phyloP scores from a whole-genome alignment of 2,113 vertebrate genomes.

The Bos indicus region DNA sequence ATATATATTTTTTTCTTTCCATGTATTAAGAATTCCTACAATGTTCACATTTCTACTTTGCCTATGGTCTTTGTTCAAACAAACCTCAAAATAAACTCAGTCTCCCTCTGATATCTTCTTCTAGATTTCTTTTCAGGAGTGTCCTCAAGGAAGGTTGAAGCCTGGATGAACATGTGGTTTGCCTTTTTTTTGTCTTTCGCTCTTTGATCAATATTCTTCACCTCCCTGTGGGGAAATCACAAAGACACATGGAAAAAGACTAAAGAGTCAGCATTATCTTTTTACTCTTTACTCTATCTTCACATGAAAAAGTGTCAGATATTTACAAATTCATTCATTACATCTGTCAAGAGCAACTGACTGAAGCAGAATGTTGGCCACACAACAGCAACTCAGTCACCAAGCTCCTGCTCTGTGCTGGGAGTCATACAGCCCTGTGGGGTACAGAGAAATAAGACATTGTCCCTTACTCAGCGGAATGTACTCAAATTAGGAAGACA shows the following conservation, averaged over 20 bases:
- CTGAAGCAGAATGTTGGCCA: not conserved
- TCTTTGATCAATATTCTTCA: not conserved
- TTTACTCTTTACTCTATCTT: not conserved
- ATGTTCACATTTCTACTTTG: not conserved
- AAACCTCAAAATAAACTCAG: not conserved
- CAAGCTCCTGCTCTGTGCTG: not conserved
- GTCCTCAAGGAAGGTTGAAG: rapidly evolving
- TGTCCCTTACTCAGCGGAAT: not conserved
- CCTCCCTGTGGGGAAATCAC: slow-evolving; percentile 10
- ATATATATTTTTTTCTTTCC: not conserved
- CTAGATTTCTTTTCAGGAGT: rapidly evolving
- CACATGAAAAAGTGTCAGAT: not conserved
- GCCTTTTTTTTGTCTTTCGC: not conserved
- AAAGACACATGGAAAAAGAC: not conserved
- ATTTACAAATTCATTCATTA: not conserved
- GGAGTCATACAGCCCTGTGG: not conserved
- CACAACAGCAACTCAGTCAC: not conserved
- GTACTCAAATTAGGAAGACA: not conserved
- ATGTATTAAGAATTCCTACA: not conserved
- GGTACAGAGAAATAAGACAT: not conserved
- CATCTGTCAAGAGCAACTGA: not conserved
- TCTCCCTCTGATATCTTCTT: not conserved
- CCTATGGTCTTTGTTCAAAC: not conserved
- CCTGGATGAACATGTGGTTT: not conserved
- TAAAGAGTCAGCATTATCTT: not conserved